These are phyloP conservation scores for Epiblema foenella DNA, from an alignment of 2,888 invertebrate species.

Conservation along the genomic window DNA sequence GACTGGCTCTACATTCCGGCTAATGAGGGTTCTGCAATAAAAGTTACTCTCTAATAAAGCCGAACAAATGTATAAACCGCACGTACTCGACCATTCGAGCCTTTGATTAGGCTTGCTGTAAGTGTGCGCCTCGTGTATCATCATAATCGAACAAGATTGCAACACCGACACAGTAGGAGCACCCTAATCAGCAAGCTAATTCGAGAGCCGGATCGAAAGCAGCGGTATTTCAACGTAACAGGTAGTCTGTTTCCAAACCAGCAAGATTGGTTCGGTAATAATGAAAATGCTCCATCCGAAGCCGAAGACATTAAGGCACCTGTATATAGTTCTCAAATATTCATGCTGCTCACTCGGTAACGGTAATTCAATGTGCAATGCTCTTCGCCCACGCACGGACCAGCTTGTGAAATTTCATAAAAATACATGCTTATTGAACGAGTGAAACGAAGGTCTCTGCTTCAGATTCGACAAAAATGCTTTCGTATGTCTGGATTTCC, in stretches of 20 bases:
- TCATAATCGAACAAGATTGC: conserved; percentile 77
- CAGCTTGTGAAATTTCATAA: too few relatives aligned
- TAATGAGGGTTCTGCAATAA: conserved; percentile 48
- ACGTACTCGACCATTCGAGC: conserved; percentile 56
- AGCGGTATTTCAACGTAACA: background rate
- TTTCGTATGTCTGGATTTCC: too few relatives aligned
- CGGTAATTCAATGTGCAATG: too few relatives aligned
- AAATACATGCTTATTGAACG: too few relatives aligned
- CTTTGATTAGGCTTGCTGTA: conserved; percentile 64
- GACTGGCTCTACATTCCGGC: conserved; percentile 50
- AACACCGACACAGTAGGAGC: conserved; percentile 49
- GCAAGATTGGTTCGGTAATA: background rate
- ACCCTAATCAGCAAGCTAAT: conserved; percentile 17
- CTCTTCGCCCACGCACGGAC: too few relatives aligned
- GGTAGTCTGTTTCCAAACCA: background rate
- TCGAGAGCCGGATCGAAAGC: background rate
- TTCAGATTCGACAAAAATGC: too few relatives aligned
- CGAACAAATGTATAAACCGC: conserved; percentile 62
- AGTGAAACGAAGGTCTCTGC: too few relatives aligned
- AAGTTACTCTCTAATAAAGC: conserved; percentile 52
- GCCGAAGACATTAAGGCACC: background rate
- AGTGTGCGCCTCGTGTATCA: conserved; percentile 63
- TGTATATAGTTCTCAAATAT: too few relatives aligned
- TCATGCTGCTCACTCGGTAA: too few relatives aligned
- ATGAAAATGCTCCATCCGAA: background rate